Conservation (phyloP, 2,797 vertebrate genomes). For the Acestrorhynchus altus region DNA sequence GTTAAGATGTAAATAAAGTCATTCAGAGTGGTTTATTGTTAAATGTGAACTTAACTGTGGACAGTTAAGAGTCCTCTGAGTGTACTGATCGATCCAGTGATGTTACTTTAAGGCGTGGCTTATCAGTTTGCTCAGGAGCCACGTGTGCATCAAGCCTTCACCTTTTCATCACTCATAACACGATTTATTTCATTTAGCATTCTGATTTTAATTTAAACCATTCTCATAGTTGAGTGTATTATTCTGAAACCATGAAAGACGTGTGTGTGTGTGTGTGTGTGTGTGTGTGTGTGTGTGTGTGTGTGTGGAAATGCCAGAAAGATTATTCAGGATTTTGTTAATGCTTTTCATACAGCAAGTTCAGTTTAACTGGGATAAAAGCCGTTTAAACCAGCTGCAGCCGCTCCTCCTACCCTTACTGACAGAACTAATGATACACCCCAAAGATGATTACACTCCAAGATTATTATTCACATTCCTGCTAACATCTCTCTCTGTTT, state of each 20-base stretch:
- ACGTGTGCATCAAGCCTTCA: too few species aligned
- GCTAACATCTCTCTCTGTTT: constrained; percentile 37
- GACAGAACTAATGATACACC: constrained; percentile 42
- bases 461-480: constrained; percentile 42
- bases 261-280: too few species aligned
- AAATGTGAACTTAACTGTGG: too few species aligned
- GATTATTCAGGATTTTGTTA: constrained; percentile 40
- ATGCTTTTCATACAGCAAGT: constrained; percentile 37
- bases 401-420: constrained; percentile 26
- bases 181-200: constrained; percentile 33
- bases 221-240: not conserved
- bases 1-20: too few species aligned
- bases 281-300: not conserved
- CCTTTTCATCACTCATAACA: too few species aligned
- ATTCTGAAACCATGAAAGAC: constrained; percentile 36
- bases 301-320: constrained; percentile 39
- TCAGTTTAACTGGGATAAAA: constrained; percentile 47
- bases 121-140: too few species aligned
- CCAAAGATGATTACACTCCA: constrained; percentile 37
- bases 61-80: too few species aligned
- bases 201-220: constrained; percentile 9
- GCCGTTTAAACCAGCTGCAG: constrained; percentile 30
- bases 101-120: too few species aligned
- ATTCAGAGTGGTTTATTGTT: too few species aligned
- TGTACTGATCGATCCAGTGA: too few species aligned